These are phyloP conservation scores for Drosophila nannoptera DNA, from an alignment of 1,140 invertebrate species.

Conservation along the genomic window DNA sequence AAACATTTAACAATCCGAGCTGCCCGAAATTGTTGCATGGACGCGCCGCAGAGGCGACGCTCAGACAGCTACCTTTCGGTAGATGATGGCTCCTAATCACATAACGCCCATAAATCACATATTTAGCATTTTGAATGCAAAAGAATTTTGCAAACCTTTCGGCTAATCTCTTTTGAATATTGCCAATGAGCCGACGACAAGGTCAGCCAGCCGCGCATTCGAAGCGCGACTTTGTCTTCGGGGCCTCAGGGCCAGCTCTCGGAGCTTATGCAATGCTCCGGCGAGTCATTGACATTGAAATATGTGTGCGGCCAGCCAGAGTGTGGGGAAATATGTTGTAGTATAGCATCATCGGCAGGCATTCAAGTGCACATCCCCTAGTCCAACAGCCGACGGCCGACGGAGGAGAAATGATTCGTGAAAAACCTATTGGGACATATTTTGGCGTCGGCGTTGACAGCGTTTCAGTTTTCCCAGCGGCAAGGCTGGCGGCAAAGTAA, in stretches of 20 bases:
- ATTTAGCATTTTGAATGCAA: slow-evolving; percentile 27
- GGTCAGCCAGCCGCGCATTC: slow-evolving; percentile 12
- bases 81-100: slow-evolving; percentile 38
- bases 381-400: slow-evolving; percentile 4
- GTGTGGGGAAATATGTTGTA: neutral
- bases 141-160: slow-evolving; percentile 40
- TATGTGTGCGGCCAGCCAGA: slow-evolving; percentile 6
- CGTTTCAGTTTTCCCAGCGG: slow-evolving; percentile 37
- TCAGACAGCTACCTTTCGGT: slow-evolving; percentile 10
- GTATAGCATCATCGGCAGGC: slow-evolving; percentile 2
- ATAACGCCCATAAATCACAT: slow-evolving; percentile 43
- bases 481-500: slow-evolving; percentile 34
- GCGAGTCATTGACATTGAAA: slow-evolving; percentile 39
- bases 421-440: slow-evolving; percentile 13
- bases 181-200: slow-evolving; percentile 43
- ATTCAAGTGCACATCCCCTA: slow-evolving; percentile 37
- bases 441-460: slow-evolving; percentile 45
- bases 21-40: too few relatives aligned
- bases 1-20: too few relatives aligned
- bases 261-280: slow-evolving; percentile 31
- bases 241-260: slow-evolving; percentile 5
- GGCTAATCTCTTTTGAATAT: slow-evolving; percentile 52
- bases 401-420: neutral
- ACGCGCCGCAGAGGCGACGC: too few relatives aligned
- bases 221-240: neutral